These are phyloP conservation scores for Bubo scandiacus DNA, from an alignment of 2,113 vertebrate species.

Conservation along the genomic window DNA sequence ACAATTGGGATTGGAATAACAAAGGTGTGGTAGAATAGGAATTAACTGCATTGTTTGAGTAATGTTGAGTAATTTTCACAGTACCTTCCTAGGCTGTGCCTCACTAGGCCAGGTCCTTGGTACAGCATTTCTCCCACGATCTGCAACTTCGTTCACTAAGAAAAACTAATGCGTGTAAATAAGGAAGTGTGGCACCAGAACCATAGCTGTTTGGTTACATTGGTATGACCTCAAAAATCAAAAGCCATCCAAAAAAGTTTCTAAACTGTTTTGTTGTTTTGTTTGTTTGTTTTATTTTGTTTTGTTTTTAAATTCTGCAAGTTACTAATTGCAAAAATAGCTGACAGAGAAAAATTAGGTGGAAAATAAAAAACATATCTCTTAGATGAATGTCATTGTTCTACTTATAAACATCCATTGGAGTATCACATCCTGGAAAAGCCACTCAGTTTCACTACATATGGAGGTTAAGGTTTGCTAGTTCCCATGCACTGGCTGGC, in stretches of 20 bases:
- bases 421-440: constrained; percentile 66
- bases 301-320: not conserved
- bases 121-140: not conserved
- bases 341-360: constrained; percentile 55
- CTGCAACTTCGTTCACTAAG: not conserved
- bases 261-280: not conserved
- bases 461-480: not conserved
- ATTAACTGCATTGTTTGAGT: constrained; percentile 24
- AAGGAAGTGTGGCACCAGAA: not conserved
- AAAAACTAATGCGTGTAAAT: not conserved
- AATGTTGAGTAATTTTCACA: constrained; percentile 16
- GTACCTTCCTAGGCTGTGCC: not conserved
- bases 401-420: constrained; percentile 61
- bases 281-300: not conserved
- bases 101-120: not conserved
- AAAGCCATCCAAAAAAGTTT: not conserved
- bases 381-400: constrained; percentile 58
- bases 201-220: not conserved
- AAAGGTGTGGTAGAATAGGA: constrained; percentile 40
- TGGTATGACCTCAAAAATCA: not conserved
- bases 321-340: constrained; percentile 62
- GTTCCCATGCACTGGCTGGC: constrained; percentile 33
- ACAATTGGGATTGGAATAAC: constrained; percentile 4
- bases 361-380: constrained; percentile 53
- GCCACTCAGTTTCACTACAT: constrained; percentile 15